Conservation (phyloP, 2,888 invertebrate species). For the Disparrhopalites patrizii region DNA sequence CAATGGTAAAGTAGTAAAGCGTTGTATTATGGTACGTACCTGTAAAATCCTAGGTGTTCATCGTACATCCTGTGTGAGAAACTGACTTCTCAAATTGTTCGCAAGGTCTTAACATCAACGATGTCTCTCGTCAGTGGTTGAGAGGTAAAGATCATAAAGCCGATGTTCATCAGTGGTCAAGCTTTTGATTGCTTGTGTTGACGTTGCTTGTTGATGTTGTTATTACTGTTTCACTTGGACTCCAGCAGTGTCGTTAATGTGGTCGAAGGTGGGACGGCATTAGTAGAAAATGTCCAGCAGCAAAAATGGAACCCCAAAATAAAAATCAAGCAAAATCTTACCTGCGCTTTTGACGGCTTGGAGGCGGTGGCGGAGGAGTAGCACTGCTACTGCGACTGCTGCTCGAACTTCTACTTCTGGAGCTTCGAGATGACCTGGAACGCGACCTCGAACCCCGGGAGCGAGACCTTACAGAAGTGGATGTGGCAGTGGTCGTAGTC, state of each 20-base stretch:
- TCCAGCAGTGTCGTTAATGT: conserved; percentile 14
- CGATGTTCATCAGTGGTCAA: not conserved
- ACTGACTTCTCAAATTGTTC: not conserved
- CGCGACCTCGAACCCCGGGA: conserved; percentile 12
- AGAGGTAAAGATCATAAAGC: not conserved
- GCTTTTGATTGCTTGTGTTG: not conserved
- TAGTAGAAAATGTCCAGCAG: no score
- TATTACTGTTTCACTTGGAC: conserved; percentile 22
- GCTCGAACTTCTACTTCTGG: no score
- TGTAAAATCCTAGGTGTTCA: no score
- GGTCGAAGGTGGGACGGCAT: no score
- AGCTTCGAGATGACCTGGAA: conserved; percentile 25
- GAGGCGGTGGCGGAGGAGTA: no score
- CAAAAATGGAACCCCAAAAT: no score
- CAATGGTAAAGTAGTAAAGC: no score
- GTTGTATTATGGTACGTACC: no score
- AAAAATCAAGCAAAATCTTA: conserved; percentile 7
- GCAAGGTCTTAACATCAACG: not conserved
- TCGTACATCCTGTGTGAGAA: no score
- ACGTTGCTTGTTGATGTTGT: not conserved
- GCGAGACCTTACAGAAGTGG: conserved; percentile 14
- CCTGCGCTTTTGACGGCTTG: conserved; percentile 4
- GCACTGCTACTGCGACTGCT: no score
- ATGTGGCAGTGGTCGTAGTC: conserved; percentile 10
- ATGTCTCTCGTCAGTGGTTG: no score